Percentiles rank a stretch among this genome's conserved stretches.
Evolutionary conservation across 2,113 vertebrate genomes (phyloP).

Genomic region (Turnix velox): DNA sequence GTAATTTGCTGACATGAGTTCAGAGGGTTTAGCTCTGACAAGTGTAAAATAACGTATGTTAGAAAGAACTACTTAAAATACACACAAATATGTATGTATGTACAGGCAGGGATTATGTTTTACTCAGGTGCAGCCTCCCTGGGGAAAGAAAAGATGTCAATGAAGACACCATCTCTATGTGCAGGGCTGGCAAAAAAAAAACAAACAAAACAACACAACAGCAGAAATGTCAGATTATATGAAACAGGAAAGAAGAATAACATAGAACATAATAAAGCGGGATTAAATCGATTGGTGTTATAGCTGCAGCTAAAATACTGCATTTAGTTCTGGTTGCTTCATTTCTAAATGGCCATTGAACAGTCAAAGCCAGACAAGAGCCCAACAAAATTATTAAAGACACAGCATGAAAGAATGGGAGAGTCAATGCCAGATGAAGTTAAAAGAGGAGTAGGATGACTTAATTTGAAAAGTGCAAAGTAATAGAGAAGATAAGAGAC

Average conservation of each 20-base stretch:
- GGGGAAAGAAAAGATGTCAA: neutral
- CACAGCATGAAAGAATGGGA: neutral
- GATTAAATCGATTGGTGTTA: neutral
- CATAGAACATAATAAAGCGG: neutral
- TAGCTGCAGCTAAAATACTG: neutral
- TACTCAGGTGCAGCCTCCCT: neutral
- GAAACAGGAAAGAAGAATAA: neutral
- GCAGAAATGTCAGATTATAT: neutral
- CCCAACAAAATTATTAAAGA: neutral
- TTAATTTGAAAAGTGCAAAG: conserved; percentile 42
- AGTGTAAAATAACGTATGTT: neutral
- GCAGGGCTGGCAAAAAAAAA: neutral
- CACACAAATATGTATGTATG: neutral
- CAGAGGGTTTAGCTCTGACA: neutral
- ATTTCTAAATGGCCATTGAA: neutral
- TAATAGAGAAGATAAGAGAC: conserved; percentile 37
- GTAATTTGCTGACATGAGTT: neutral
- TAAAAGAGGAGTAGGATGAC: neutral
- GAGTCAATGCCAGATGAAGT: neutral
- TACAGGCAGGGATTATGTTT: neutral
- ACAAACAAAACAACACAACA: neutral
- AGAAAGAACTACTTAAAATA: neutral
- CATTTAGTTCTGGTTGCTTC: neutral
- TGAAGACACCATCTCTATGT: neutral
- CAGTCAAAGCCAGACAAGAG: neutral